Evolutionary conservation across 2,113 vertebrate species (phyloP).

Genomic region (Calypte anna): DNA sequence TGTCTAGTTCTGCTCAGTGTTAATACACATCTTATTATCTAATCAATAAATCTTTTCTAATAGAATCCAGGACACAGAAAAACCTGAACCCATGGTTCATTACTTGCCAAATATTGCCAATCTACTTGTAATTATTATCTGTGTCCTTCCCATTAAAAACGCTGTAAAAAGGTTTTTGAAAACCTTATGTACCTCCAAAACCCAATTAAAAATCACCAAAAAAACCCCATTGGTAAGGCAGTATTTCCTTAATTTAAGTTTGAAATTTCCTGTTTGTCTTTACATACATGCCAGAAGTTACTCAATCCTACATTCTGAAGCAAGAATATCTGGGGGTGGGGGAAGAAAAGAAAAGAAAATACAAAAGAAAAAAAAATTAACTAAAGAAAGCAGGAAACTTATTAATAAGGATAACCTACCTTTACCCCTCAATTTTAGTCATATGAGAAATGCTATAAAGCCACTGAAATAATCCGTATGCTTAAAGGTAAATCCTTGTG

Average conservation of each 20-base stretch:
- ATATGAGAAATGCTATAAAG: background rate
- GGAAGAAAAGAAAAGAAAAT: no score
- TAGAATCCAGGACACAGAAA: background rate
- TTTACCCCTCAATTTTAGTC: background rate
- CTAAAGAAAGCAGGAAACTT: background rate
- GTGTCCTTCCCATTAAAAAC: background rate
- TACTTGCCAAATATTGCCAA: background rate
- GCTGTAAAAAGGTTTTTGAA: background rate
- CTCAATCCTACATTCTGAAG: background rate
- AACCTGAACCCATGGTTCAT: background rate
- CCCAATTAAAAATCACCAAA: background rate
- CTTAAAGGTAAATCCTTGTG: background rate
- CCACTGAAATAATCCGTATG: background rate
- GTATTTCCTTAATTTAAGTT: background rate
- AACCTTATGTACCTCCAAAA: background rate
- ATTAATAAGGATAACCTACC: background rate
- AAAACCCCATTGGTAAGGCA: background rate
- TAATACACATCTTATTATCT: background rate
- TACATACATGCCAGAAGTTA: background rate
- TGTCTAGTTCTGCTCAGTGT: background rate
- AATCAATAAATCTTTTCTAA: slow-evolving; percentile 36
- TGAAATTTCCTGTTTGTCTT: background rate
- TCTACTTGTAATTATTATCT: background rate
- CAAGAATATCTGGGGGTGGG: background rate
- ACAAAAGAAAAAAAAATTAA: background rate